Base-by-base conservation (phyloP, 1,140 invertebrate genomes). In the Lasioglossum albipes region DNA sequence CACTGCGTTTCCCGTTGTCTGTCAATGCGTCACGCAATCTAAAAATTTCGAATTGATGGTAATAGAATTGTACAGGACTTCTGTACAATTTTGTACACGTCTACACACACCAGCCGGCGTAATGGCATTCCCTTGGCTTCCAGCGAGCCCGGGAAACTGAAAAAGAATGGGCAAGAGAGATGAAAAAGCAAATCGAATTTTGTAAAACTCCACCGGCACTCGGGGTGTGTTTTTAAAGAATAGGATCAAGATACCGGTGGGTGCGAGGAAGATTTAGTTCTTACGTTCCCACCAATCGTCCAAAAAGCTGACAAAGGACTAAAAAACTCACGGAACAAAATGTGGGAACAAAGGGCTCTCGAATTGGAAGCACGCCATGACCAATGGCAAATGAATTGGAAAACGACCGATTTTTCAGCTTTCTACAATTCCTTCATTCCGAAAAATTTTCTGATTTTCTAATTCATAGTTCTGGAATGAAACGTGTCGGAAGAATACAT, bases 151-250 rank as follows among this genome's bases (percentile, higher is more conserved):
- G 52, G 36, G 31, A 75, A n/a, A 71, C 41, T 22, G 69, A 81
- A 74, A 74, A 78, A 72, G 69, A 83, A 79, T 66, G 72, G 59
- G 31, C 52, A 31, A 75, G 81, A 81, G 75, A 86, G 79, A 80
- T 77, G 82, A 81, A 74, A 86, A 82, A 86, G 84, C 64, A 86
- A 89, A 89, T 89, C 84, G 88, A 89, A 86, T 89, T 89, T 88
- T 82, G 66, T 79, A 83, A 89, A 89, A 89, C 84, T 86, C 86
- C 83, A 78, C 70, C 67, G 67, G 45, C 79, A 72, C 67, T 75
- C 59, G 59, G 49, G 49, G 59, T 69, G 77, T 68, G 68, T 70
- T 49, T 31, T 52, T 57, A 81, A 81, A 36, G 61, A 70, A 75
- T 70, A 67, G 65, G 49, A 70, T 66, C 64, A 65, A 62, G 54